Evolutionary conservation across 1,140 invertebrate genomes (phyloP).

Genomic region (Oryzaephilus surinamensis): DNA sequence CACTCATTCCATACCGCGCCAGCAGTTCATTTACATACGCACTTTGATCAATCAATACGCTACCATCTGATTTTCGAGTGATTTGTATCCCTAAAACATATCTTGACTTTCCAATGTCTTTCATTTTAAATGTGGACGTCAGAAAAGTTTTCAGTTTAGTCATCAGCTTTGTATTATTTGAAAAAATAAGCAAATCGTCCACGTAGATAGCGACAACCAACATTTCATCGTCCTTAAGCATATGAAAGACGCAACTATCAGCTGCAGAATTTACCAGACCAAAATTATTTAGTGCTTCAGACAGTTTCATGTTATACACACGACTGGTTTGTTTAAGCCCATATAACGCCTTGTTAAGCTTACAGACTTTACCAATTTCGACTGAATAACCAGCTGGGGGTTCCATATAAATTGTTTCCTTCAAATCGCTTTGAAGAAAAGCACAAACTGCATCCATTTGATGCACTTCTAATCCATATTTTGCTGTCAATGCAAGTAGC

Average conservation of each 20-base stretch:
- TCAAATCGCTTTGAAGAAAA: constrained; percentile 33
- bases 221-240: constrained; percentile 12
- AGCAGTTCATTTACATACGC: constrained; percentile 31
- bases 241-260: constrained; percentile 31
- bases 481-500: constrained; percentile 14
- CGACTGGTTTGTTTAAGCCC: constrained; percentile 37
- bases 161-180: constrained; percentile 17
- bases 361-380: constrained; percentile 19
- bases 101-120: constrained; percentile 25
- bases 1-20: constrained; percentile 28
- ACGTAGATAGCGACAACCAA: constrained; percentile 31
- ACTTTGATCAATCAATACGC: constrained; percentile 30
- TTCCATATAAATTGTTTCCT: too few relatives aligned
- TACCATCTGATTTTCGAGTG: constrained; percentile 17
- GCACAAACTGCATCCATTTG: constrained; percentile 37
- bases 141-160: constrained; percentile 17
- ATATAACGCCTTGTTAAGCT: constrained; percentile 35
- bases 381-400: too few relatives aligned
- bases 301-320: constrained; percentile 33
- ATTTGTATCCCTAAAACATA: constrained; percentile 31
- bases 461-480: constrained; percentile 11
- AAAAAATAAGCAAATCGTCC: constrained; percentile 32
- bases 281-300: constrained; percentile 19
- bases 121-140: constrained; percentile 23
- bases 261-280: constrained; percentile 18